phyloP scores from a whole-genome alignment of 2,113 vertebrate species.

The Dipodomys merriami region DNA sequence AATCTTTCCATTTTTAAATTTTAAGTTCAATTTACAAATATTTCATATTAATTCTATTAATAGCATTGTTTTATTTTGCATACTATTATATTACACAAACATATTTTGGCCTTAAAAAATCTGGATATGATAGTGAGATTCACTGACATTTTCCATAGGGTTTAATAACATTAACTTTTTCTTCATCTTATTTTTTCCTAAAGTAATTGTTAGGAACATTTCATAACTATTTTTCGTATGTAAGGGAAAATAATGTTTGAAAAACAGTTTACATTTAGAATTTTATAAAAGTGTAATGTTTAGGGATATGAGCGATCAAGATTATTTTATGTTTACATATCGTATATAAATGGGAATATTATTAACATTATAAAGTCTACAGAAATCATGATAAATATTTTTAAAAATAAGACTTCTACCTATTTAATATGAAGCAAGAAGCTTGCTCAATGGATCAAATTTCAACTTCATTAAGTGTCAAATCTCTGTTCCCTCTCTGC shows the following conservation, averaged over 20 bases:
- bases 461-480: slow-evolving; percentile 22
- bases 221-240: background rate
- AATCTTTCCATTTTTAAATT: background rate
- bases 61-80: background rate
- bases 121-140: background rate
- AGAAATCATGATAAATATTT: background rate
- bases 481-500: background rate
- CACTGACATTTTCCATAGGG: slow-evolving; percentile 22
- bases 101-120: slow-evolving; percentile 15
- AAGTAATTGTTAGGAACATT: slow-evolving; percentile 36
- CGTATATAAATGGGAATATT: slow-evolving; percentile 9
- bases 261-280: slow-evolving; percentile 17
- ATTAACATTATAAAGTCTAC: background rate
- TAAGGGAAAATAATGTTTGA: slow-evolving; percentile 37
- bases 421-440: slow-evolving; percentile 28
- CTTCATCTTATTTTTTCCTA: background rate
- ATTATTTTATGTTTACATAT: background rate
- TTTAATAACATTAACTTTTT: background rate
- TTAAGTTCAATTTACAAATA: slow-evolving; percentile 5
- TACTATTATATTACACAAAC: background rate
- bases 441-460: background rate
- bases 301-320: background rate
- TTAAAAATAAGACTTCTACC: background rate
- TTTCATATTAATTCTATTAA: background rate
- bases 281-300: slow-evolving; percentile 37